A percentile compares a stretch with the other conserved stretches of the same genome.
phyloP scores from a whole-genome alignment of 2,888 invertebrate genomes.

The Hemicrepidius hirtus region DNA sequence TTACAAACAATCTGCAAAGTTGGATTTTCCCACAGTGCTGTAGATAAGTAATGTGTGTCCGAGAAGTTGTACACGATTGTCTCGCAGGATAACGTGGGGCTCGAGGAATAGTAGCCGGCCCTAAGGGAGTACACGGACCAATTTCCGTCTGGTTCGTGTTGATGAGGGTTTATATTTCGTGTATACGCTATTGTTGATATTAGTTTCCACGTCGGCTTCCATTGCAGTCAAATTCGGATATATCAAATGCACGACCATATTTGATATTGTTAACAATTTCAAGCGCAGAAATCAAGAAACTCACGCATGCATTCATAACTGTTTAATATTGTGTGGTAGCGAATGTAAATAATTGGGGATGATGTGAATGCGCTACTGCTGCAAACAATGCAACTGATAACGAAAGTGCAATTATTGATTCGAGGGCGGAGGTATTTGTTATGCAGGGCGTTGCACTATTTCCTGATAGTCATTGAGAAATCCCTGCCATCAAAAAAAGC shows the following conservation, averaged over 20 bases:
- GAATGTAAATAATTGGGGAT: not conserved
- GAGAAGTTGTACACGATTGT: constrained; percentile 46
- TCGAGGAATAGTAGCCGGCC: constrained; percentile 48
- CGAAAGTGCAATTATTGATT: constrained; percentile 25
- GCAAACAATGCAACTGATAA: constrained; percentile 23
- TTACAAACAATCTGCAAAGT: constrained; percentile 25
- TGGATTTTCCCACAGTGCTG: constrained; percentile 36
- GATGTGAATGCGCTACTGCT: constrained; percentile 5
- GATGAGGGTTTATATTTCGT: constrained; percentile 55
- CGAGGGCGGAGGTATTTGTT: not conserved
- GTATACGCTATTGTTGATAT: constrained; percentile 51
- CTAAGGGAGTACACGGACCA: constrained; percentile 52
- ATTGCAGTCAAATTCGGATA: constrained; percentile 9
- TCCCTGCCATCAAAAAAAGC: no score
- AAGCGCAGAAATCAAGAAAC: not conserved
- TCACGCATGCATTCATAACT: not conserved
- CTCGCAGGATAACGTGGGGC: constrained; percentile 43
- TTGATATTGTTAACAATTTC: not conserved
- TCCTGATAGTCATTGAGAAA: not conserved
- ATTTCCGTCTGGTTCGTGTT: constrained; percentile 56
- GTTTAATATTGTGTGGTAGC: not conserved
- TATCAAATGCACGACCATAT: not conserved
- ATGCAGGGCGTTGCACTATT: constrained; percentile 11
- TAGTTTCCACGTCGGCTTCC: constrained; percentile 41
- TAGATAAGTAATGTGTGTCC: constrained; percentile 40